Evolutionary conservation across 2,888 invertebrate species (phyloP).

Genomic region (Glaucopsyche alexis): DNA sequence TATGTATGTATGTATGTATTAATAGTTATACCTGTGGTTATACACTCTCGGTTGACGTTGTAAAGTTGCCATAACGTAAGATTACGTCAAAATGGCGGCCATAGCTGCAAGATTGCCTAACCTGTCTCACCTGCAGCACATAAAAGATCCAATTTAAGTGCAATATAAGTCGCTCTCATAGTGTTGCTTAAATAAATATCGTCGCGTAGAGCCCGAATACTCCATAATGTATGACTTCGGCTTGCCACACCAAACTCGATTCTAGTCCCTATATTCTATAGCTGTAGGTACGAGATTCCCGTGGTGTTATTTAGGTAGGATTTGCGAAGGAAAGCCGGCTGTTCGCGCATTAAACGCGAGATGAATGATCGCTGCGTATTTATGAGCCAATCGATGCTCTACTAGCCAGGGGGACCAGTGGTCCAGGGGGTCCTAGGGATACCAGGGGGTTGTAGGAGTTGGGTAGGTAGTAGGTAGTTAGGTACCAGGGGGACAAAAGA

Average conservation of each 20-base stretch:
- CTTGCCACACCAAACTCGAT: not conserved
- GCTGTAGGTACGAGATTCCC: not conserved
- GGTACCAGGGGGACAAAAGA: not conserved
- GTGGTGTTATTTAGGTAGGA: not conserved
- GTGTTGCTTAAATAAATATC: slow-evolving; percentile 27
- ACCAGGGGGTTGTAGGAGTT: not conserved
- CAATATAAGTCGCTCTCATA: slow-evolving; percentile 23
- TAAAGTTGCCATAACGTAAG: not conserved
- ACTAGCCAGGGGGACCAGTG: not conserved
- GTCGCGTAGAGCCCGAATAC: slow-evolving; percentile 8
- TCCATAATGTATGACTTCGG: slow-evolving; percentile 24
- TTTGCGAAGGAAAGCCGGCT: slow-evolving; percentile 2
- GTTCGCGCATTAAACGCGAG: not conserved
- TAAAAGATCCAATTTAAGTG: slow-evolving; percentile 24
- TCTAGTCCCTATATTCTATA: not conserved
- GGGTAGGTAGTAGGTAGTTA: not conserved
- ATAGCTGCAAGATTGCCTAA: not conserved
- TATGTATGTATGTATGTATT: too few species aligned
- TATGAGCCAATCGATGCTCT: slow-evolving; percentile 25
- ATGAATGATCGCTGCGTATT: slow-evolving; percentile 28
- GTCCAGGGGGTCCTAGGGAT: not conserved
- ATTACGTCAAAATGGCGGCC: not conserved
- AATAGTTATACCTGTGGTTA: not conserved
- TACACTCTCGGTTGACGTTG: not conserved
- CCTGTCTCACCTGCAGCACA: slow-evolving; percentile 9